Base-by-base conservation (phyloP, 2,888 invertebrate genomes). In the Sinohyriopsis cumingii region DNA sequence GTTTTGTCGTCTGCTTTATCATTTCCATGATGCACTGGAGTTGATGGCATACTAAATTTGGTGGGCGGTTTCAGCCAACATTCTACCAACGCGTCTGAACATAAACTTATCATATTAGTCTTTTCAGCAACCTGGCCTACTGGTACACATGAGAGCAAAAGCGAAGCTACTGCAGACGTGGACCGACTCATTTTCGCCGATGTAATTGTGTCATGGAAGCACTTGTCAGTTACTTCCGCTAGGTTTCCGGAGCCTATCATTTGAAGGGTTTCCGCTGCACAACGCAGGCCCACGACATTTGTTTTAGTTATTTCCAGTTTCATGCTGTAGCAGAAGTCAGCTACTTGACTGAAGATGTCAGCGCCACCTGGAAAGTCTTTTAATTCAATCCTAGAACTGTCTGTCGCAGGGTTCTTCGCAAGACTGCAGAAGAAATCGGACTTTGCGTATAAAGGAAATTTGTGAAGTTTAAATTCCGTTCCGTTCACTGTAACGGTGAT, bases 261-360 rank as follows among this genome's bases (percentile, higher is more conserved):
- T 69, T 87, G 82, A 57, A 89, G 77, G 65, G 81, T 85, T 61
- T 88, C 87, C 12, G 89, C 87, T 0, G 88, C 89, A 72, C 88
- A 87, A 28, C 88, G 78, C 7, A 89, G 77, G 45, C 82, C 78
- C 6, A 88, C 84, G 0, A 86, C 84, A 71, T 88, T 89, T 22
- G 84, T 78, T 65, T 83, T 84, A 15, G 81, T 84, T 19, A 89
- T 77, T 60, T 85, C 80, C 12, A 88, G 75, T 64, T 81, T 79
- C 82, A 87, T 86, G 72, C 83, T 87, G 78, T 90, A 90, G 74
- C 88, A 90, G 71, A 87, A 89, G 72, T 90, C 88, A 7, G 89
- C 88, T 1, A 90, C 85, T 22, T 84, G 71, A 56, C 80, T 78
- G 72, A 89, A 90, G 7, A 81, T 84, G 25, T 84, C 84, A 12